A percentile compares a stretch with the other conserved stretches of the same genome.
phyloP scores from a whole-genome alignment of 2,888 invertebrate genomes.

The Stictocephala bisonia region DNA sequence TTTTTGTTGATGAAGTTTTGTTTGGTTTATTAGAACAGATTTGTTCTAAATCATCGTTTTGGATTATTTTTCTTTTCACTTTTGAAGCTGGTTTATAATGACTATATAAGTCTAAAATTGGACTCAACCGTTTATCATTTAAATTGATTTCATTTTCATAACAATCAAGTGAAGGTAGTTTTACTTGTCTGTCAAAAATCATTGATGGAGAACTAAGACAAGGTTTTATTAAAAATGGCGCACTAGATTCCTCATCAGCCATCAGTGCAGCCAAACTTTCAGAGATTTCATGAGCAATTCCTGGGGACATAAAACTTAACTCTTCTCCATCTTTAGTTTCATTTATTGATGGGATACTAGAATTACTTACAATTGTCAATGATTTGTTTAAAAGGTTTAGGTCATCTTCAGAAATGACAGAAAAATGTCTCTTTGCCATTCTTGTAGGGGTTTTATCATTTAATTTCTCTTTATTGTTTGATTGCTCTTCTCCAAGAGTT shows the following conservation, averaged over 20 bases:
- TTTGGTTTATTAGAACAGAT: conserved; percentile 15
- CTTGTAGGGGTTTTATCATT: too few relatives aligned
- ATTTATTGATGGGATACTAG: too few relatives aligned
- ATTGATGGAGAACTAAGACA: conserved; percentile 51
- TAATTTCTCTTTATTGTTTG: too few relatives aligned
- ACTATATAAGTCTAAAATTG: conserved; percentile 45
- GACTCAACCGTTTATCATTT: conserved; percentile 43
- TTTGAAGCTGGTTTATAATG: conserved; percentile 11
- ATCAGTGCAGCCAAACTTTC: conserved; percentile 63
- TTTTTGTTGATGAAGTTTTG: not conserved
- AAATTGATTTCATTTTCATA: conserved; percentile 23
- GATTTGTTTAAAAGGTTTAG: conserved; percentile 36
- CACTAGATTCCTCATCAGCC: conserved; percentile 61
- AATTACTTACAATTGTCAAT: not conserved
- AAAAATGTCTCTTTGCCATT: too few relatives aligned
- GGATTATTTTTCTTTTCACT: not conserved
- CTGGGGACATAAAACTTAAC: conserved; percentile 41
- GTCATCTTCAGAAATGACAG: conserved; percentile 36
- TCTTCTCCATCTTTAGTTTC: too few relatives aligned
- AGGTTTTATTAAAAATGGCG: conserved; percentile 39
- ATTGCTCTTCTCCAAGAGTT: too few relatives aligned
- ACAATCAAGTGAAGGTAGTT: conserved; percentile 45
- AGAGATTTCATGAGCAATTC: conserved; percentile 62
- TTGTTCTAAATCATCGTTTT: not conserved
- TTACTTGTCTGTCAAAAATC: conserved; percentile 45